Conservation (phyloP, 2,113 vertebrate genomes). For the Muntiacus muntjak region DNA sequence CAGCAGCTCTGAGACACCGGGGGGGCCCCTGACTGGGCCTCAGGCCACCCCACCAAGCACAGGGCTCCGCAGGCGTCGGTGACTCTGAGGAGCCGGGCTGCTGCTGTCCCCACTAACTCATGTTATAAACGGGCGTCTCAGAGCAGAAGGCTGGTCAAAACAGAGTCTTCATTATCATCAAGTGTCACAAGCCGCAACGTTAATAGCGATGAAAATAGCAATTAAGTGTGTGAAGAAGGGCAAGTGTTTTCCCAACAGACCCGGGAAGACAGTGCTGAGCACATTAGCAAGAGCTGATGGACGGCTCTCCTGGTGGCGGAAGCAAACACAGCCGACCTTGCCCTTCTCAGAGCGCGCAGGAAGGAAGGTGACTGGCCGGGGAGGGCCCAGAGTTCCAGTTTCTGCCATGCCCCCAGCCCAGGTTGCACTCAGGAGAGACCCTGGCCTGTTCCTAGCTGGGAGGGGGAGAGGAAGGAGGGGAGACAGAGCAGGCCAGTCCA, state of each 20-base stretch:
- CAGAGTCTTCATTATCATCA: conserved; percentile 60
- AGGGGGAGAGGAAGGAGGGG: not conserved
- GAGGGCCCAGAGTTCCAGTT: not conserved
- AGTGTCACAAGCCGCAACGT: conserved; percentile 40
- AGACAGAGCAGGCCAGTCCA: not conserved
- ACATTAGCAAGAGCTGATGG: not conserved
- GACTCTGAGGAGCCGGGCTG: not conserved
- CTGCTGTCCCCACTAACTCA: conserved; percentile 5
- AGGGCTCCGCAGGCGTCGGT: not conserved
- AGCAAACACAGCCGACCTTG: not conserved
- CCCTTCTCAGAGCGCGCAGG: not conserved
- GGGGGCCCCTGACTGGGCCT: not conserved
- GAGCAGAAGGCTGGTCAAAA: conserved; percentile 56
- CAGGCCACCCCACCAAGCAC: not conserved
- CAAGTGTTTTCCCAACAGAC: conserved; percentile 61
- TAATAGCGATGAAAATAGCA: conserved; percentile 58
- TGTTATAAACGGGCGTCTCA: conserved; percentile 20
- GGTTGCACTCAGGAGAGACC: not conserved
- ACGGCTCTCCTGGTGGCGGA: not conserved
- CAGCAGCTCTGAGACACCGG: not conserved
- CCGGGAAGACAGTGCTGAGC: not conserved
- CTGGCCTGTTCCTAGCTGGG: not conserved
- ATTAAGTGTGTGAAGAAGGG: conserved; percentile 67
- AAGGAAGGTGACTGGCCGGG: accelerated
- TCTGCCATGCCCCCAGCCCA: not conserved